A percentile compares a stretch with the other conserved stretches of the same genome.
Conservation (phyloP, 2,888 invertebrate genomes). For the Vesta saturnalis region DNA sequence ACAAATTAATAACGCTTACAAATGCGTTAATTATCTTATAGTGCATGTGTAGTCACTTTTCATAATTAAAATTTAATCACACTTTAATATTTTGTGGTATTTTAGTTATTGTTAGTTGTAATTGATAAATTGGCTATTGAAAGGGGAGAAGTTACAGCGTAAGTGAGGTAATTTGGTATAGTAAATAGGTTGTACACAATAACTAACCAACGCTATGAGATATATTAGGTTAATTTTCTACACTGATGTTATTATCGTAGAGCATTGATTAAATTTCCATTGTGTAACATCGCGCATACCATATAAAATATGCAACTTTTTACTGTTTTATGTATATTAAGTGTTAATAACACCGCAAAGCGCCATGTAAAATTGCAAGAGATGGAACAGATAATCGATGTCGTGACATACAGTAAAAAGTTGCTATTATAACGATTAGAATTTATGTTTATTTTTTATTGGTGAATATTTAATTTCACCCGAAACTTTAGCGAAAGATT, state of each 20-base stretch:
- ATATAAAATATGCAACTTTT: background rate
- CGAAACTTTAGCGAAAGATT: too few species aligned
- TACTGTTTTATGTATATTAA: too few species aligned
- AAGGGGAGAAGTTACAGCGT: background rate
- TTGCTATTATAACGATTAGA: too few species aligned
- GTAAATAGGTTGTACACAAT: slow-evolving; percentile 15
- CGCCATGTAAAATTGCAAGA: too few species aligned
- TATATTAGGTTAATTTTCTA: slow-evolving; percentile 8
- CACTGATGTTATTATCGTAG: background rate
- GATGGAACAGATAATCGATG: too few species aligned
- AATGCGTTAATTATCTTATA: background rate
- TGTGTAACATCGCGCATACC: background rate
- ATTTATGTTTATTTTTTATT: too few species aligned
- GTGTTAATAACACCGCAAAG: too few species aligned
- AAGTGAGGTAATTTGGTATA: slow-evolving; percentile 11
- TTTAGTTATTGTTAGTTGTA: background rate
- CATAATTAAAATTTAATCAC: background rate
- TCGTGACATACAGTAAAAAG: too few species aligned
- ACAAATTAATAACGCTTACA: too few species aligned
- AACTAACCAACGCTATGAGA: slow-evolving; percentile 8
- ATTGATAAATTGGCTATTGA: slow-evolving; percentile 5
- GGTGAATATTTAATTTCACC: too few species aligned
- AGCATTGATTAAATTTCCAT: slow-evolving; percentile 1
- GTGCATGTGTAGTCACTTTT: background rate
- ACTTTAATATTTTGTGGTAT: background rate